A percentile compares a stretch with the other conserved stretches of the same genome.
Conservation (phyloP, 2,113 vertebrate genomes). For the Mormyrus iriodes region DNA sequence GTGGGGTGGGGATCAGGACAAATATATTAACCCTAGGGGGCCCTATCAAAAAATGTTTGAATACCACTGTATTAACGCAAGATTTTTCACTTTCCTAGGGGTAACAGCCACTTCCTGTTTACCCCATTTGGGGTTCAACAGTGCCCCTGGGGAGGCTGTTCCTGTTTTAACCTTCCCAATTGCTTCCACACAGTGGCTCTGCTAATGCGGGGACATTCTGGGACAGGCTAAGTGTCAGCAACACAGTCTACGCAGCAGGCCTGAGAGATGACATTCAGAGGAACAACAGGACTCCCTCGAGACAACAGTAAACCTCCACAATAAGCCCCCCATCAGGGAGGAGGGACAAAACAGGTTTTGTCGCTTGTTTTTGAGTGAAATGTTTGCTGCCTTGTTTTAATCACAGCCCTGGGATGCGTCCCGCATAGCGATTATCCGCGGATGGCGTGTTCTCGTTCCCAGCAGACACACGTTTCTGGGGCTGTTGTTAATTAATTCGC, state of each 20-base stretch:
- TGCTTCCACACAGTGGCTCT: not conserved
- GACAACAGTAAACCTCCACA: not conserved
- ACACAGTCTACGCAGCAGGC: not conserved
- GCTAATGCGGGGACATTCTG: not conserved
- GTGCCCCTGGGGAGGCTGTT: not conserved
- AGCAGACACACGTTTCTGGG: not conserved
- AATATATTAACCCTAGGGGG: not conserved
- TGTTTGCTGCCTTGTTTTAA: conserved; percentile 20
- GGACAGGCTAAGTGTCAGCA: not conserved
- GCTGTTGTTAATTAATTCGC: not conserved
- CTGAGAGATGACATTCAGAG: not conserved
- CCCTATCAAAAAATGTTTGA: not conserved
- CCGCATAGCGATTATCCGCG: not conserved
- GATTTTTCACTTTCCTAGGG: not conserved
- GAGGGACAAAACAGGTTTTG: not conserved
- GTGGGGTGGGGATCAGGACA: not conserved
- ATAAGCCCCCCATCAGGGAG: not conserved
- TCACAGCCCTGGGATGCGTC: conserved; percentile 4
- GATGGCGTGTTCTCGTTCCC: not conserved
- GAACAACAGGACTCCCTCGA: not conserved
- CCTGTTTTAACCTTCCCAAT: not conserved
- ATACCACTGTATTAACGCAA: not conserved
- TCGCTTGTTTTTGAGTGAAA: not conserved
- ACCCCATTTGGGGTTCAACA: not conserved
- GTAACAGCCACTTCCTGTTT: not conserved